Evolutionary conservation across 2,888 invertebrate genomes (phyloP), one percentile per base, ranked within the genome.

Genomic region (Pseudococcus viburni): DNA sequence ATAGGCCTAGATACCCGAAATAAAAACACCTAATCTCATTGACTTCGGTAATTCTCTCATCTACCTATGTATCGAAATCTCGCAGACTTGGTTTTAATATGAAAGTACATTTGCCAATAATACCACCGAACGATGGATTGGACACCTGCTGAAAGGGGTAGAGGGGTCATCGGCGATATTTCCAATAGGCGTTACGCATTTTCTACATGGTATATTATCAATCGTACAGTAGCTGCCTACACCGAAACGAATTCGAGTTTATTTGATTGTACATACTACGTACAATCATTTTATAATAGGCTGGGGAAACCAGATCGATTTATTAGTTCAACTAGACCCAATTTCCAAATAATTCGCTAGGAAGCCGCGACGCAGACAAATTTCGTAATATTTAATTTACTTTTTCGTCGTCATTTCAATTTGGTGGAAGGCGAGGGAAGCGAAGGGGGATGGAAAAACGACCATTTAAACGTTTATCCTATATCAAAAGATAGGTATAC

Each of bases 121-220:
- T 42, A 42, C 8, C 19, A 19, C 19, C 48, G 0, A 51, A 15
- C 12, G 48, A 15, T 15, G 5, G 48, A 51, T 42, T 42, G 42
- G 48, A 12, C 15, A 12, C 48, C 48, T 12, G 4, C 48, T 51
- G 12, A 26, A 26, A 19, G 68, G 68, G 68, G 68, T 12, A 26
- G 55, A 55, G 55, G 55, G 55, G 55, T n/a, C 55, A 55, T 15
- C 51, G 22, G 12, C 68, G 68, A 68, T 68, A 68, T 68, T 68
- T 68, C 68, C 68, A 68, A 68, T 68, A 68, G 68, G 68, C 68
- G 68, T 68, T 68, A 68, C 68, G 68, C 26, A 68, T 68, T 68
- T 55, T 55, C n/a, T 55, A 55, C 55, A 55, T n/a, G 55, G 55
- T 55, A 8, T 55, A 55, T 55, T 55, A 55, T 15, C 15, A 51